A percentile compares a stretch with the other conserved stretches of the same genome.
phyloP scores from a whole-genome alignment of 2,797 vertebrate genomes.

The Ambastaia sidthimunki region DNA sequence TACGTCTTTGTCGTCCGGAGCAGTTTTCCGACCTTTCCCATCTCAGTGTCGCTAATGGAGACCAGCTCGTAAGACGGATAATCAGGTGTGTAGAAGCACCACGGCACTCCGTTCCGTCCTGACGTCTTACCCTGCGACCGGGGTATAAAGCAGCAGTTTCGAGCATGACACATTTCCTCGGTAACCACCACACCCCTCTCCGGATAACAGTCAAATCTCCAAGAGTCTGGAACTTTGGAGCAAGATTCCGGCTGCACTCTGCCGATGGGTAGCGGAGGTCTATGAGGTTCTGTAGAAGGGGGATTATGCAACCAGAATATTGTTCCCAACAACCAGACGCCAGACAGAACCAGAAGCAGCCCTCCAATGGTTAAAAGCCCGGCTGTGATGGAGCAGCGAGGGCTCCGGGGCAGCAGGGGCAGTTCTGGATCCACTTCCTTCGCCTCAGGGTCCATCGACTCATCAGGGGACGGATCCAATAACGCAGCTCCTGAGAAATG shows the following conservation, averaged over 20 bases:
- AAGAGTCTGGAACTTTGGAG: conserved; percentile 68
- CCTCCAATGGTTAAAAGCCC: conserved; percentile 70
- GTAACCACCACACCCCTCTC: conserved; percentile 81
- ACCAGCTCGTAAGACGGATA: conserved; percentile 84
- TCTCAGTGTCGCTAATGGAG: conserved; percentile 70
- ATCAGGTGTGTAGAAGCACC: conserved; percentile 86
- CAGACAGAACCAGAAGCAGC: conserved; percentile 74
- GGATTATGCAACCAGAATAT: conserved; percentile 75
- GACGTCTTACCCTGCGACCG: conserved; percentile 3
- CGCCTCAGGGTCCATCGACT: conserved; percentile 50
- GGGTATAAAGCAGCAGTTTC: conserved; percentile 85
- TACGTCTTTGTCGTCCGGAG: conserved; percentile 78
- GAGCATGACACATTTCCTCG: conserved; percentile 80
- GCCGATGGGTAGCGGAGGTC: conserved; percentile 59
- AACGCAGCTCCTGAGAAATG: conserved; percentile 52
- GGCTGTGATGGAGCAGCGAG: conserved; percentile 69
- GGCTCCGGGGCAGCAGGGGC: conserved; percentile 67
- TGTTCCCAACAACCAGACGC: conserved; percentile 76
- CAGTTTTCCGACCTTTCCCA: conserved; percentile 79
- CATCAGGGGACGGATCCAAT: conserved; percentile 32
- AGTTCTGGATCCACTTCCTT: conserved; percentile 63
- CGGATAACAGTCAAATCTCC: conserved; percentile 88
- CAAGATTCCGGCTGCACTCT: conserved; percentile 65
- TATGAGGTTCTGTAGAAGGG: conserved; percentile 52
- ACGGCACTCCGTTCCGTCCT: conserved; percentile 76